Evolutionary conservation across 2,113 vertebrate species (phyloP).

Genomic region (Scophthalmus maximus): DNA sequence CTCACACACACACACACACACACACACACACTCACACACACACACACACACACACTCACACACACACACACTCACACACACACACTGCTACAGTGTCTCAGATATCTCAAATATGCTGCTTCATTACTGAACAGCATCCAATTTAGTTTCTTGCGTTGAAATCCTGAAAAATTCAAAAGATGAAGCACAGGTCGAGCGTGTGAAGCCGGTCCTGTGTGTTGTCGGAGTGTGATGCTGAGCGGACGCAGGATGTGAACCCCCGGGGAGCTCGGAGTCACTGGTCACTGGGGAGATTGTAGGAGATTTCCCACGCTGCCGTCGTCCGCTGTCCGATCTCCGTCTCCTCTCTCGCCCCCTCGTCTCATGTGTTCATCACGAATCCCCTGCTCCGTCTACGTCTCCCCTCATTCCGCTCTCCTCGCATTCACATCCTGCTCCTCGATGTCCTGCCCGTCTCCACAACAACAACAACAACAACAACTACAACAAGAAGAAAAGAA

Average conservation of each 20-base stretch:
- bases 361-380: slow-evolving; percentile 3
- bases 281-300: slow-evolving; percentile 76
- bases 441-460: slow-evolving; percentile 1
- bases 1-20: too few relatives aligned
- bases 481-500: not conserved
- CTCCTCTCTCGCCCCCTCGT: slow-evolving; percentile 15
- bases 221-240: slow-evolving; percentile 43
- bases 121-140: too few relatives aligned
- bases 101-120: too few relatives aligned
- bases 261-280: slow-evolving; percentile 66
- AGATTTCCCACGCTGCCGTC: slow-evolving; percentile 85
- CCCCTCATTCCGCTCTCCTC: too few relatives aligned
- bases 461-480: too few relatives aligned
- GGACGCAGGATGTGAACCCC: slow-evolving; percentile 69
- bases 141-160: not conserved
- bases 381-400: too few relatives aligned
- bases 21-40: too few relatives aligned
- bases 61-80: too few relatives aligned
- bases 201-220: not conserved
- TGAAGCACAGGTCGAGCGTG: not conserved
- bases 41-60: too few relatives aligned
- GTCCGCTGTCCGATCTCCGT: too few relatives aligned
- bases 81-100: too few relatives aligned
- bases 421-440: slow-evolving; percentile 6
- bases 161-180: not conserved